Evolutionary conservation across 1,140 invertebrate genomes (phyloP).

Genomic region (Macrobrachium rosenbergii): DNA sequence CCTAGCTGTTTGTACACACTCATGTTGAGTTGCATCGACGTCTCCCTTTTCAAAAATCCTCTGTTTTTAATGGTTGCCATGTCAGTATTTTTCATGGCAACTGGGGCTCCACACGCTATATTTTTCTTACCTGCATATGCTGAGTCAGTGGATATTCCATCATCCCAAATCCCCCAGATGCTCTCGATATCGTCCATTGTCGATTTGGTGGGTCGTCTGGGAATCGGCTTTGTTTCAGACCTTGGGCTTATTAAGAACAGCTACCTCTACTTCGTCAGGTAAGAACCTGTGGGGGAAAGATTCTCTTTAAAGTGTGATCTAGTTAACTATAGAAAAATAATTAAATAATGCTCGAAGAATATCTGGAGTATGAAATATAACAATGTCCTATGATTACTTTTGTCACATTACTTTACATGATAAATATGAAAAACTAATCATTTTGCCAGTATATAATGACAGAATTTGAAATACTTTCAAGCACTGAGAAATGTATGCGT

Average conservation of each 20-base stretch:
- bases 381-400: too few species aligned
- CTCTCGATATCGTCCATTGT: slow-evolving; percentile 81
- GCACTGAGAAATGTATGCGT: too few species aligned
- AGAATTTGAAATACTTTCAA: too few species aligned
- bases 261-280: slow-evolving; percentile 39
- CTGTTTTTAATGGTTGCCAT: slow-evolving; percentile 79
- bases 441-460: too few species aligned
- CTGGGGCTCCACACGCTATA: slow-evolving; percentile 81
- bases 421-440: too few species aligned
- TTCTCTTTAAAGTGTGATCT: not conserved
- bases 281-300: not conserved
- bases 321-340: not conserved
- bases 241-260: slow-evolving; percentile 75
- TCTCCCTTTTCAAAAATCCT: slow-evolving; percentile 75
- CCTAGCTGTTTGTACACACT: slow-evolving; percentile 6
- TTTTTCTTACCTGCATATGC: slow-evolving; percentile 83
- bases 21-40: slow-evolving; percentile 74
- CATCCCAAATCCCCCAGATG: slow-evolving; percentile 79
- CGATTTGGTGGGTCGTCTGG: slow-evolving; percentile 79
- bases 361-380: not conserved
- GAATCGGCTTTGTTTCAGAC: slow-evolving; percentile 80
- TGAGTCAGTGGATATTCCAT: slow-evolving; percentile 76
- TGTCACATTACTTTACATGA: too few species aligned
- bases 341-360: not conserved
- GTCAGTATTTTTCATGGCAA: slow-evolving; percentile 82